Evolutionary conservation across 2,113 vertebrate species (phyloP).

Genomic region (Cinclus cinclus): DNA sequence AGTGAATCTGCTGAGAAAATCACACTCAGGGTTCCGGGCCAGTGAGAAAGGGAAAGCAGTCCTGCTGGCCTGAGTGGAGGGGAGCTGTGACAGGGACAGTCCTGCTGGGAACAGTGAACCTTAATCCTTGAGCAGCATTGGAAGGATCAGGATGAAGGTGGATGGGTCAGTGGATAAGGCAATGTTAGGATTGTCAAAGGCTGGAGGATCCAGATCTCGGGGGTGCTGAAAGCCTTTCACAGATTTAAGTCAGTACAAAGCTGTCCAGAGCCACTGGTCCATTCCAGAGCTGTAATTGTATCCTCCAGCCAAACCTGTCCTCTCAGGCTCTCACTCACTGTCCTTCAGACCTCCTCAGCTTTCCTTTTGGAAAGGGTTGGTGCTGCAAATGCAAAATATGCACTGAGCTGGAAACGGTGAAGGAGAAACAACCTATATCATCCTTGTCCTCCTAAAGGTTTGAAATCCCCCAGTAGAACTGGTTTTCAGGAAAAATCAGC

Average conservation of each 20-base stretch:
- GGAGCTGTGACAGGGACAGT: not conserved
- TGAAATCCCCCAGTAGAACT: not conserved
- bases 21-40: not conserved
- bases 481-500: not conserved
- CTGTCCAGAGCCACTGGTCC: rapidly evolving
- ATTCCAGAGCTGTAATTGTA: not conserved
- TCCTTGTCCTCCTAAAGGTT: not conserved
- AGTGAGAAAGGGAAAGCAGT: not conserved
- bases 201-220: not conserved
- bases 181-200: not conserved
- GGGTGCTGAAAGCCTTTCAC: not conserved
- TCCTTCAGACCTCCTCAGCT: not conserved
- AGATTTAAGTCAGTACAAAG: not conserved
- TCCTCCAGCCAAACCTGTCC: not conserved
- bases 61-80: not conserved
- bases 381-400: not conserved
- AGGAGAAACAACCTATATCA: not conserved
- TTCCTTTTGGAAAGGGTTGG: not conserved
- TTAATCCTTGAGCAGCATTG: not conserved
- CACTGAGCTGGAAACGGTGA: not conserved
- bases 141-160: not conserved
- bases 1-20: not conserved
- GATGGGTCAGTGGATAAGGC: not conserved
- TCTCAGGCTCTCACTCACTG: not conserved
- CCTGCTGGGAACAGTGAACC: no score